Base-by-base conservation (phyloP, 2,888 invertebrate genomes). In the Alloscopus bannaensis region DNA sequence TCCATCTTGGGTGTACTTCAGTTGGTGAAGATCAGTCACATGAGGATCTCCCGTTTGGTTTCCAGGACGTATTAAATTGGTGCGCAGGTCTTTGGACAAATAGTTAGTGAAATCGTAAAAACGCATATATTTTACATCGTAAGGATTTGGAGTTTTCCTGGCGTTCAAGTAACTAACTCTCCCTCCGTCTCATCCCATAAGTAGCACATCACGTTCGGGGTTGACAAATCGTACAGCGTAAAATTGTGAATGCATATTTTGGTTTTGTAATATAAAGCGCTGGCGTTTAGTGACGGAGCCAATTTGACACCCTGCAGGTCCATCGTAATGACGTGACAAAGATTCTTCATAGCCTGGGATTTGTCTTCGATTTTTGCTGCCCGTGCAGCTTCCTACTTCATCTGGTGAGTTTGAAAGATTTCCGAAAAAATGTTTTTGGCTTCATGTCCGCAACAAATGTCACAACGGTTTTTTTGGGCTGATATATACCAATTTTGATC, bases 31-130 rank as follows among this genome's bases (percentile, higher is more conserved):
- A 40, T 86, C 83, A 1, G 81, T 81, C 13, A 86, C 86, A 26
- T 68, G 73, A 2, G 84, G 82, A 36, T 86, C 86, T 20, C 81
- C 77, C n/a, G 55, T 57, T 40, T 82, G 81, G 22, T 16, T 71
- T n/a, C 85, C 86, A 18, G 86, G 85, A 16, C 86, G 81, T 40
- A 86, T 86, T 13, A 81, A 81, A 11, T 31, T 20, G 36, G 82
- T 85, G 18, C 68, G 50, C 18, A 64, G 26, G 31, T 29, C 13
- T 3, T 47, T 29, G 0, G 3, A n/a, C 11, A 75, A 26, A 70
- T 68, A 81, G 29, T 81, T 76, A n/a, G 31, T 31, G 45, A 84
- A 86, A 64, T 83, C 83, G 11, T 65, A 20, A 50, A 64, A 66
- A 24, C 42, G 68, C 60, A 84, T 42, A 20, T 77, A 73, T n/a